Evolutionary conservation across 1,140 invertebrate genomes (phyloP), one percentile per base, ranked within the genome.

Genomic region (Drosophila arawakana): DNA sequence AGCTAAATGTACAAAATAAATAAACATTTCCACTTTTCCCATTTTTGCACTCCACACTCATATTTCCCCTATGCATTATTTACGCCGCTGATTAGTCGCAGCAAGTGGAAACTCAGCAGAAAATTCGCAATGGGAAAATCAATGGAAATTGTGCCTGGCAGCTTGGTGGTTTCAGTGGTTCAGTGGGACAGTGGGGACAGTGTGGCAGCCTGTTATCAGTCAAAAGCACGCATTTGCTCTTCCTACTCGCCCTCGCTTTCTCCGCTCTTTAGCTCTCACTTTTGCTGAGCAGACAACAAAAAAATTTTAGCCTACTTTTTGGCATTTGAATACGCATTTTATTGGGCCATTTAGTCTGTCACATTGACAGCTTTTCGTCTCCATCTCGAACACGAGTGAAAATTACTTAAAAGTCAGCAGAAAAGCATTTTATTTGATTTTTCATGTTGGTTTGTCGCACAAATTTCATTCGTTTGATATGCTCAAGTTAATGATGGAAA

Each of bases 21-120:
- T 43, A 44, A 58, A 30, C 50, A 52, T 49, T 62, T 70, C 21
- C 50, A 47, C 11, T 18, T 7, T 13, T 25, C 8, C 47, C 47
- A 49, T 11, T 46, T 46, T 44, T 15, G 2, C n/a, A 0, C 41
- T 43, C 11, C 11, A 11, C 75, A 57, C 54, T 57, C 21, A 41
- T 65, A 70, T 70, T 74, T 77, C 46, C 57, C 57, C 54, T 63
- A 52, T 72, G 73, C 49, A 73, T 72, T 76, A 77, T 78, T 80
- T 75, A 70, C 43, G 67, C 63, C 52, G 11, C 46, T 67, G 49
- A 78, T 78, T 78, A 80, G 62, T 76, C 35, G 43, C 13, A 35
- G 50, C 59, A 47, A 18, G 44, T 61, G 44, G 39, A 62, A 47
- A 47, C 15, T 25, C 49, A 47, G 15, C 54, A 25, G 13, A 54